Percentiles rank a stretch among this genome's conserved stretches.
These are phyloP conservation scores for Nebria salina DNA, from an alignment of 2,888 invertebrate genomes.

Conservation along the genomic window DNA sequence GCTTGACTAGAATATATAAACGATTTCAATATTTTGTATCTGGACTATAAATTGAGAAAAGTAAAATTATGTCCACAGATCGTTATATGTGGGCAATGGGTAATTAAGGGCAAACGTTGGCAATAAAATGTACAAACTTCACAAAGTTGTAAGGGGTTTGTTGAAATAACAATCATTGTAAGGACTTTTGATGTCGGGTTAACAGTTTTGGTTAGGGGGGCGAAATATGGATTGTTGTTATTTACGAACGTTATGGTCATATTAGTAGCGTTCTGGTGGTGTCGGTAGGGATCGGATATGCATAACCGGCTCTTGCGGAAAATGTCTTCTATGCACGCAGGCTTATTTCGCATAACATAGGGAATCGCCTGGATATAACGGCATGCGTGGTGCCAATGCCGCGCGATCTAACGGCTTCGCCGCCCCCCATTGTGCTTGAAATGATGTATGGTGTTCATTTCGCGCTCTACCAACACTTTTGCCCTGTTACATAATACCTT, in stretches of 20 bases:
- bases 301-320: slow-evolving; percentile 8
- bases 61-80: not conserved
- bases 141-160: not conserved
- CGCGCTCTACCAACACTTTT: slow-evolving; percentile 27
- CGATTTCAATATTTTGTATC: not conserved
- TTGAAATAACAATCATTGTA: not conserved
- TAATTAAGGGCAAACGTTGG: not conserved
- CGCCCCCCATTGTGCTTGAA: slow-evolving; percentile 54
- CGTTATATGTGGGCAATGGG: not conserved
- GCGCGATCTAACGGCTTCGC: slow-evolving; percentile 20
- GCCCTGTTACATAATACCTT: not conserved
- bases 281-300: slow-evolving; percentile 2
- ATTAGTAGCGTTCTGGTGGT: slow-evolving; percentile 4
- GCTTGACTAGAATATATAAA: not conserved
- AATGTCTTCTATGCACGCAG: slow-evolving; percentile 12
- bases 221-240: not conserved
- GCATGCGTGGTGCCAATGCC: slow-evolving; percentile 7
- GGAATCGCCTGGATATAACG: not conserved
- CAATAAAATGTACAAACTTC: not conserved
- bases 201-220: not conserved
- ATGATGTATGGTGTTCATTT: slow-evolving; percentile 61
- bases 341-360: slow-evolving; percentile 24
- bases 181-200: not conserved
- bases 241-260: not conserved
- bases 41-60: not conserved